A percentile compares a stretch with the other conserved stretches of the same genome.
Conservation (phyloP, 2,888 invertebrate genomes). For the Rhynchonema sp. region DNA sequence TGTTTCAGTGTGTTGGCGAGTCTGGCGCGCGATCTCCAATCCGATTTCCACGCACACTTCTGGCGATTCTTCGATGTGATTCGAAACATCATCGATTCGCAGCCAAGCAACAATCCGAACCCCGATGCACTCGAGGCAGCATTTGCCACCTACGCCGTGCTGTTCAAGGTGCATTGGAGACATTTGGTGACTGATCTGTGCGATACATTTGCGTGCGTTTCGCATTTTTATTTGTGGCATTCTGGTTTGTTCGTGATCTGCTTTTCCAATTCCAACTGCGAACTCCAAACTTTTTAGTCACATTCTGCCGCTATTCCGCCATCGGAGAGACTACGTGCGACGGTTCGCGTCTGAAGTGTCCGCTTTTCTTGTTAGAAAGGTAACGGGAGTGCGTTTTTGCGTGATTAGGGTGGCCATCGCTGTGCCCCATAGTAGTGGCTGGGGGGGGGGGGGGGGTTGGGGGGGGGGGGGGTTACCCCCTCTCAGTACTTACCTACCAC, state of each 20-base stretch:
- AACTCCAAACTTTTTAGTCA: slow-evolving; percentile 11
- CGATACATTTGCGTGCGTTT: too few species aligned
- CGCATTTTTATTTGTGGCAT: too few species aligned
- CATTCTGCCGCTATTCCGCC: slow-evolving; percentile 49
- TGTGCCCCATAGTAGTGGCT: background rate
- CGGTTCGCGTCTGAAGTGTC: slow-evolving; percentile 90
- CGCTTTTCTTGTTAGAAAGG: slow-evolving; percentile 63
- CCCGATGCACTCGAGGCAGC: slow-evolving; percentile 66
- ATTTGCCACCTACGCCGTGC: slow-evolving; percentile 61
- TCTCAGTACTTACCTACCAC: too few species aligned
- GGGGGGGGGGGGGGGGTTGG: too few species aligned
- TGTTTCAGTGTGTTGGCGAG: slow-evolving; percentile 54
- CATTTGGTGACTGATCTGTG: slow-evolving; percentile 59
- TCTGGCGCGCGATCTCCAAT: slow-evolving; percentile 61
- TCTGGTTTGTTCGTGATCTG: too few species aligned
- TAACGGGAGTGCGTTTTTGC: slow-evolving; percentile 9
- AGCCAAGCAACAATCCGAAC: slow-evolving; percentile 30
- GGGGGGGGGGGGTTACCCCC: too few species aligned
- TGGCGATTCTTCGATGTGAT: slow-evolving; percentile 51
- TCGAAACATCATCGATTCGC: background rate
- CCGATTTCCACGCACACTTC: slow-evolving; percentile 68
- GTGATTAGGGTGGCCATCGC: background rate
- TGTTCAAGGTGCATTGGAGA: slow-evolving; percentile 71
- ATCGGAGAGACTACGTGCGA: slow-evolving; percentile 60
- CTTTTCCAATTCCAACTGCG: background rate